Base-by-base conservation (phyloP, 2,888 invertebrate genomes). In the Lasioglossum calceatum region DNA sequence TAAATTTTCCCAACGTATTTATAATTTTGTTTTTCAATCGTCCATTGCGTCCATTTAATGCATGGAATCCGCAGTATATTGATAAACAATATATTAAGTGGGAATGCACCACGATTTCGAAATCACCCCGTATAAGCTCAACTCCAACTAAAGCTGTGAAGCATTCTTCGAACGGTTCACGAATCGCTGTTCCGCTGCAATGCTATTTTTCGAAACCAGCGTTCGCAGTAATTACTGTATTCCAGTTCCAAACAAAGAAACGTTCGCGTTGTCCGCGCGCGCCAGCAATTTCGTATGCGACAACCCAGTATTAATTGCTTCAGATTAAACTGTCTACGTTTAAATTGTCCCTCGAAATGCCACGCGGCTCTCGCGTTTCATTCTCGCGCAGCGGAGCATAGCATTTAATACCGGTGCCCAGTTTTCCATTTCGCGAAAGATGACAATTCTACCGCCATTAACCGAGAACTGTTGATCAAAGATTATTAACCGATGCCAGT, bases 401-500 rank as follows among this genome's bases (percentile, higher is more conserved):
- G n/a, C 5, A 8, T 44, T 72, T 72, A 72, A 72, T 72, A 39
- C 27, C 71, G 12, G 19, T 12, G 8, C 19, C 70, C n/a, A 23
- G 27, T 47, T 77, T 67, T 36, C 32, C 47, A 67, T 67, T 50
- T 16, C 23, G 10, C 36, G 16, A 36, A 77, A 67, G 47, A 77
- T 16, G 61, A 23, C 77, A 47, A 67, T 47, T 14, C 32, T 5
- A 47, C 32, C 4, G 27, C 77, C 73, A 67, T 74, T 72, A 39
- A 0, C 47, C 27, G 64, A 32, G 39, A 32, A n/a, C 76, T 27
- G 72, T 81, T 85, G 76, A 77, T 76, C 67, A 19, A 32, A 42
- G 61, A 50, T 23, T 16, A n/a, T 36, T 23, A 42, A 39, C 70
- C 54, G 23, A 8, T 23, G 2, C 50, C 23, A 8, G 36, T n/a